These are phyloP conservation scores for Seriola aureovittata DNA, from an alignment of 2,113 vertebrate species.

Conservation along the genomic window DNA sequence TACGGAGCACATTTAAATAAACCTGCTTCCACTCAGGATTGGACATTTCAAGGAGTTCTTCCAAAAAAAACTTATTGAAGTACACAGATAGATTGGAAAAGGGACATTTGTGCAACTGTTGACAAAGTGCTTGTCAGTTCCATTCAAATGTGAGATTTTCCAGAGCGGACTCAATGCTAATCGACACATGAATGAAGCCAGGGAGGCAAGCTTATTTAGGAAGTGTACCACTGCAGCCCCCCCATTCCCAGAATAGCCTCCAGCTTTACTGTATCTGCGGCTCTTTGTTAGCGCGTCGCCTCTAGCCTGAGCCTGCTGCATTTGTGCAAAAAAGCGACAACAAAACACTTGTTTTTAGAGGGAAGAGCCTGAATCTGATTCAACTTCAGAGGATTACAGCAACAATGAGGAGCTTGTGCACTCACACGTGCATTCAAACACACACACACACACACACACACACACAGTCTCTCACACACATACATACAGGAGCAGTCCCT, in stretches of 20 bases:
- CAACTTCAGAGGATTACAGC: slow-evolving; percentile 77
- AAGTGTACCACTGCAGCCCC: slow-evolving; percentile 57
- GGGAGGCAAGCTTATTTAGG: slow-evolving; percentile 66
- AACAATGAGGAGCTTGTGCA: slow-evolving; percentile 64
- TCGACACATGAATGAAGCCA: slow-evolving; percentile 75
- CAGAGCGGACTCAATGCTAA: slow-evolving; percentile 71
- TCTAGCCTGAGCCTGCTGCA: slow-evolving; percentile 60
- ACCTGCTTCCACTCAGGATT: slow-evolving; percentile 5
- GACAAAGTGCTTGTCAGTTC: slow-evolving; percentile 64
- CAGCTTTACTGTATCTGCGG: slow-evolving; percentile 70
- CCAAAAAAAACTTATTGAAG: slow-evolving; percentile 17
- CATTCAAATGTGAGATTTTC: slow-evolving; percentile 61
- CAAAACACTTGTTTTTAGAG: slow-evolving; percentile 77
- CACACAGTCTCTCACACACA: slow-evolving; percentile 35
- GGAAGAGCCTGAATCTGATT: slow-evolving; percentile 75
- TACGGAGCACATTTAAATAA: slow-evolving; percentile 22
- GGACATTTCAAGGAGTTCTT: background rate
- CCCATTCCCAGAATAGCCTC: slow-evolving; percentile 75
- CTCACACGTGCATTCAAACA: slow-evolving; percentile 10
- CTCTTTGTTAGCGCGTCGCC: slow-evolving; percentile 70
- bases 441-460: slow-evolving; percentile 23
- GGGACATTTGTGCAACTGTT: slow-evolving; percentile 60
- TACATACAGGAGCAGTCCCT: slow-evolving; percentile 48
- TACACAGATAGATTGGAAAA: slow-evolving; percentile 28
- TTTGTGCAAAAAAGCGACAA: slow-evolving; percentile 63